Conservation (phyloP, 1,140 invertebrate genomes). For the Drosophila pseudoananassae region DNA sequence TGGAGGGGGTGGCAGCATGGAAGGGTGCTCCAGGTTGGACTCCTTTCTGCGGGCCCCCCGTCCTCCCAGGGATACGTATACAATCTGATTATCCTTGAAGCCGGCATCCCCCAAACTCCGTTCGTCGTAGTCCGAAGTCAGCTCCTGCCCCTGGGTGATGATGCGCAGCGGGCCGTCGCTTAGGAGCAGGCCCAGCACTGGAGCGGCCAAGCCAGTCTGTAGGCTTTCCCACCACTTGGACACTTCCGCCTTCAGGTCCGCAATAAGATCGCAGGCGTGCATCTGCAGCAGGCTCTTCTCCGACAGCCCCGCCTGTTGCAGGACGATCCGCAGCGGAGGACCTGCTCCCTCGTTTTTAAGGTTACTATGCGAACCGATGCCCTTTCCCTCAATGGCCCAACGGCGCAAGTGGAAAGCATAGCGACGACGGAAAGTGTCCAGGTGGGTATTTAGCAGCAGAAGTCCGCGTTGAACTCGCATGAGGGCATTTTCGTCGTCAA, state of each 20-base stretch:
- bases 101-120: conserved; percentile 94
- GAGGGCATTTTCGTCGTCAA: conserved; percentile 89
- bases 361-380: conserved; percentile 89
- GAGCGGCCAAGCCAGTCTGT: conserved; percentile 72
- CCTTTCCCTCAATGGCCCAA: conserved; percentile 92
- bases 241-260: conserved; percentile 95
- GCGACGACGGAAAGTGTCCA: conserved; percentile 94
- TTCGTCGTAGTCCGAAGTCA: conserved; percentile 97
- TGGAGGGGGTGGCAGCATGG: conserved; percentile 91
- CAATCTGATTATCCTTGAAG: conserved; percentile 94
- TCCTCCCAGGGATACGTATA: conserved; percentile 94
- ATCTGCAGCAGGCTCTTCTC: conserved; percentile 91
- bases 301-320: conserved; percentile 94
- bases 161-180: conserved; percentile 94
- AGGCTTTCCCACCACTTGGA: conserved; percentile 90
- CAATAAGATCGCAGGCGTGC: conserved; percentile 92
- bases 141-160: conserved; percentile 96
- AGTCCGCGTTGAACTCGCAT: conserved; percentile 95
- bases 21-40: conserved; percentile 89
- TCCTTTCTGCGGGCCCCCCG: conserved; percentile 90
- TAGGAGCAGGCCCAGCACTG: conserved; percentile 86
- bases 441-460: conserved; percentile 94
- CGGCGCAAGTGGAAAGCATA: conserved; percentile 94
- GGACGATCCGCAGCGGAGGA: conserved; percentile 89
- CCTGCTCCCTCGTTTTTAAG: conserved; percentile 85